Evolutionary conservation across 2,888 invertebrate species (phyloP).

Genomic region (Hyposoter didymator): DNA sequence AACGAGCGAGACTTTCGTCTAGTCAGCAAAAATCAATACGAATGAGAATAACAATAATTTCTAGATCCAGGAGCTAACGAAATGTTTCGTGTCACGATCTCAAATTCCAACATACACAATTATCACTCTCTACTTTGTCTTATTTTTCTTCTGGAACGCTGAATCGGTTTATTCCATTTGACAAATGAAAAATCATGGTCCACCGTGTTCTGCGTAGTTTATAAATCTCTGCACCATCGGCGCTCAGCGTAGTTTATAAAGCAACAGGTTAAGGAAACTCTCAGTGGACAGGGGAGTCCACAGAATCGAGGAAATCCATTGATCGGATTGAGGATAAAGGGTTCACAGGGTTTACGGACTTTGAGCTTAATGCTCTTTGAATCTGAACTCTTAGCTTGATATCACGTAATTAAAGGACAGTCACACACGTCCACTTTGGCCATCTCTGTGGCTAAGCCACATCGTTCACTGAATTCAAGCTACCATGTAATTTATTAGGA

Average conservation of each 20-base stretch:
- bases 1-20: conserved; percentile 7
- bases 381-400: conserved; percentile 37
- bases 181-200: not conserved
- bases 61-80: not conserved
- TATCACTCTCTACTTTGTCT: not conserved
- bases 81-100: conserved; percentile 48
- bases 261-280: conserved; percentile 78
- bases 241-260: conserved; percentile 76
- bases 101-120: conserved; percentile 13
- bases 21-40: not conserved
- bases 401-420: conserved; percentile 43
- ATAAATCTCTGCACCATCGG: conserved; percentile 74
- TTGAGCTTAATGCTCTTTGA: conserved; percentile 51
- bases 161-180: not conserved
- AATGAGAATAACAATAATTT: conserved; percentile 9
- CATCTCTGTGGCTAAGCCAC: not conserved
- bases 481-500: conserved; percentile 51
- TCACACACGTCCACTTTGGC: conserved; percentile 39
- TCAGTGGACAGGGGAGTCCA: conserved; percentile 62
- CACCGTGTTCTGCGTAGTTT: not conserved
- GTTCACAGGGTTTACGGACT: conserved; percentile 64
- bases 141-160: not conserved
- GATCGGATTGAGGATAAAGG: conserved; percentile 80
- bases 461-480: conserved; percentile 1
- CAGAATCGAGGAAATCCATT: conserved; percentile 77